Percentiles rank a stretch among this genome's conserved stretches.
Evolutionary conservation across 2,888 invertebrate genomes (phyloP).

Genomic region (Lithosia quadra): DNA sequence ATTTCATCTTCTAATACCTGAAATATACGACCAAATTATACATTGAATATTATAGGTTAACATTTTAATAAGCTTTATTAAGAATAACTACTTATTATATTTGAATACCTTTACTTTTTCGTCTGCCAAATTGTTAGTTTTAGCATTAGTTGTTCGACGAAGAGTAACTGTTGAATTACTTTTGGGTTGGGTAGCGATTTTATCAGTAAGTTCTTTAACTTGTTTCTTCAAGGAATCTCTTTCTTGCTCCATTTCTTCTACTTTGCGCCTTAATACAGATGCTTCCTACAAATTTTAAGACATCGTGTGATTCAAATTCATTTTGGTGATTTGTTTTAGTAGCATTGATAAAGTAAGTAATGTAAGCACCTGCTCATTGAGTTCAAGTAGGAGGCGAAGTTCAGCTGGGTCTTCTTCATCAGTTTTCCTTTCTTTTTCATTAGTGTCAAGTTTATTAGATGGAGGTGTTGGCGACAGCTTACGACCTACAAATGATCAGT

Average conservation of each 20-base stretch:
- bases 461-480: conserved; percentile 90
- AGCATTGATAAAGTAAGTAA: neutral
- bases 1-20: conserved; percentile 91
- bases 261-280: conserved; percentile 92
- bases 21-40: conserved; percentile 3
- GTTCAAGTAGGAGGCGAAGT: conserved; percentile 93
- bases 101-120: conserved; percentile 88
- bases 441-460: conserved; percentile 88
- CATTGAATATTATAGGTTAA: neutral
- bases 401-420: conserved; percentile 94
- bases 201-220: conserved; percentile 92
- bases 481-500: conserved; percentile 83
- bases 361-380: conserved; percentile 91
- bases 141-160: conserved; percentile 69
- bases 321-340: neutral
- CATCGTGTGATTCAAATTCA: neutral
- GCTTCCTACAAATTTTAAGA: conserved; percentile 88
- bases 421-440: conserved; percentile 91
- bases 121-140: conserved; percentile 86
- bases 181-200: conserved; percentile 84
- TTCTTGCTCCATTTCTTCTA: conserved; percentile 94
- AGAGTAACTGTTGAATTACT: conserved; percentile 67
- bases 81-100: neutral
- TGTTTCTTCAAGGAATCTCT: conserved; percentile 91
- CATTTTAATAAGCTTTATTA: neutral